Percentiles rank a stretch among this genome's conserved stretches.
Evolutionary conservation across 2,888 invertebrate species (phyloP).

Genomic region (Lasioglossum zephyrum): DNA sequence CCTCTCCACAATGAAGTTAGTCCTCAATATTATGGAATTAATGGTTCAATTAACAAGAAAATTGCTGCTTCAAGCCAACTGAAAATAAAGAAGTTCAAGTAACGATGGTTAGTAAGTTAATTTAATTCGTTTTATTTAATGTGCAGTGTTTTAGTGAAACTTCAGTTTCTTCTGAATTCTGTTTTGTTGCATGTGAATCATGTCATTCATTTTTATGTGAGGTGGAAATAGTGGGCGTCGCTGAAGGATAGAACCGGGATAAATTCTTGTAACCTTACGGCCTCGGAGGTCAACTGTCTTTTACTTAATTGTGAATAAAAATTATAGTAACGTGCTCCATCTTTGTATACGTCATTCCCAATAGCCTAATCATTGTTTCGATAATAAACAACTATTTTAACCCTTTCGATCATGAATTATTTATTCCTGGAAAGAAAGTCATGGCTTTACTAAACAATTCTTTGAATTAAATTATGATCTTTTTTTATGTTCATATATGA

Average conservation of each 20-base stretch:
- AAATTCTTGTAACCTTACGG: background rate
- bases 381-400: too few relatives aligned
- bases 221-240: background rate
- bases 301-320: background rate
- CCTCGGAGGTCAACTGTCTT: background rate
- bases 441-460: too few relatives aligned
- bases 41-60: too few relatives aligned
- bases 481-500: too few relatives aligned
- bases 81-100: too few relatives aligned
- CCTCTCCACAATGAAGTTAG: too few relatives aligned
- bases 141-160: background rate
- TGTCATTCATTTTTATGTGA: background rate
- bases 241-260: slow-evolving; percentile 5
- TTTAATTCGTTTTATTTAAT: background rate
- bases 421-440: too few relatives aligned
- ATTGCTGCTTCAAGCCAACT: too few relatives aligned
- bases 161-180: background rate
- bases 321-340: background rate
- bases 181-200: background rate
- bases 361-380: background rate
- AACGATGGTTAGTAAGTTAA: too few relatives aligned
- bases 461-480: too few relatives aligned
- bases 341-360: background rate
- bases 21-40: too few relatives aligned
- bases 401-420: too few relatives aligned